These are phyloP conservation scores for Dicranocentrus wangi DNA, from an alignment of 2,888 invertebrate genomes.

Conservation along the genomic window DNA sequence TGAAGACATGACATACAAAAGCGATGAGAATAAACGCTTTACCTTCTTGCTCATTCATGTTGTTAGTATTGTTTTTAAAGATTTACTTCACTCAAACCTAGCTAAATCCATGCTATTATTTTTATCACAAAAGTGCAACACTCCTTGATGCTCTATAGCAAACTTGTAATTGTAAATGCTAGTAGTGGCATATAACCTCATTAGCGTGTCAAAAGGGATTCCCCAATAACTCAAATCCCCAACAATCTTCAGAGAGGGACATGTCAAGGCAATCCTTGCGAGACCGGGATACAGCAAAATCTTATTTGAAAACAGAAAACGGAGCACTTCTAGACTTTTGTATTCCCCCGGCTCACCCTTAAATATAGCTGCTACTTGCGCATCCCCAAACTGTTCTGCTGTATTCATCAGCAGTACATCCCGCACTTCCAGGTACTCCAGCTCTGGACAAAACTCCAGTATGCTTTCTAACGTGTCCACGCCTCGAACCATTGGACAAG, in stretches of 20 bases:
- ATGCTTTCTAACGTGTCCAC: conserved; percentile 51
- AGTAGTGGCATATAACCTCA: conserved; percentile 52
- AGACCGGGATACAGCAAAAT: conserved; percentile 56
- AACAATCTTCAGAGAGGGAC: conserved; percentile 61
- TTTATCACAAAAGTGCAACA: conserved; percentile 56
- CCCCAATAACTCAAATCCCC: conserved; percentile 64
- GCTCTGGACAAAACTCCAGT: conserved; percentile 51
- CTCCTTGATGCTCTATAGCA: conserved; percentile 62
- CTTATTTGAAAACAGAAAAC: conserved; percentile 60
- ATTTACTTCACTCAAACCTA: conserved; percentile 51
- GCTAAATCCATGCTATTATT: conserved; percentile 37
- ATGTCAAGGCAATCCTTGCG: conserved; percentile 49
- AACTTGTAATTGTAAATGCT: conserved; percentile 65
- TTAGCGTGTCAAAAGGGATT: conserved; percentile 41
- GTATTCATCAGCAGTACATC: conserved; percentile 52
- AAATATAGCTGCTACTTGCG: conserved; percentile 49
- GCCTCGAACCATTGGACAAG: conserved; percentile 41
- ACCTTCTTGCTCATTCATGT: not conserved
- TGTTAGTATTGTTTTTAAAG: not conserved
- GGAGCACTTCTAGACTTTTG: conserved; percentile 56
- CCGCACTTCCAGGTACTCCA: conserved; percentile 66
- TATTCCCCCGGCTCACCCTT: conserved; percentile 29
- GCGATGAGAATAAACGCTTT: no score
- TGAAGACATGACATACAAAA: no score
- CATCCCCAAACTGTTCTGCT: conserved; percentile 42